Conservation (phyloP, 1,140 invertebrate species). For the Orius laevigatus region DNA sequence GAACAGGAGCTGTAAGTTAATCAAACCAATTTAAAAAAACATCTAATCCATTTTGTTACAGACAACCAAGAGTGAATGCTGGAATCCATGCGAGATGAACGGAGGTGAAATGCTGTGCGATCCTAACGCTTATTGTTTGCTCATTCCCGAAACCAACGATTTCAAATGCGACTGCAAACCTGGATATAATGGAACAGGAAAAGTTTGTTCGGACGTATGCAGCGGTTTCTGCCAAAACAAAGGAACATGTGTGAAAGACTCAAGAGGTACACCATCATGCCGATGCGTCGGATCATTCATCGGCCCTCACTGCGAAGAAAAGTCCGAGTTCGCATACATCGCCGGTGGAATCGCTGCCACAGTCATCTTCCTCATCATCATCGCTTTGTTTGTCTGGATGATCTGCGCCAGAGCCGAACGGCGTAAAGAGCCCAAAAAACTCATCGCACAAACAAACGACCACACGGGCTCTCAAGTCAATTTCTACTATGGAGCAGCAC, state of each 20-base stretch:
- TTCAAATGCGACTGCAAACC: conserved; percentile 88
- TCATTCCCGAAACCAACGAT: conserved; percentile 67
- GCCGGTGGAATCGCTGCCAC: conserved; percentile 81
- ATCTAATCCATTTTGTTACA: conserved; percentile 26
- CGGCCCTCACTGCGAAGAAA: conserved; percentile 74
- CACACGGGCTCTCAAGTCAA: conserved; percentile 85
- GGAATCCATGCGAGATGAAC: conserved; percentile 77
- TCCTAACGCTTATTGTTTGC: conserved; percentile 71
- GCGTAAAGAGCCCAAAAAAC: conserved; percentile 74
- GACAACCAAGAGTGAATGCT: conserved; percentile 69
- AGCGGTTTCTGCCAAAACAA: conserved; percentile 79
- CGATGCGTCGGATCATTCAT: conserved; percentile 82
- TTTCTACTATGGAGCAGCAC: conserved; percentile 86
- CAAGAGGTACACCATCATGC: conserved; percentile 64
- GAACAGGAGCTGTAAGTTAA: conserved; percentile 52
- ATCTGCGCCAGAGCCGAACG: conserved; percentile 76
- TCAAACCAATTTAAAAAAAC: too few relatives aligned
- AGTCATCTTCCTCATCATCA: conserved; percentile 79
- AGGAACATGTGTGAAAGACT: conserved; percentile 76
- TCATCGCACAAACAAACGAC: conserved; percentile 66
- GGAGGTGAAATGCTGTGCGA: conserved; percentile 74
- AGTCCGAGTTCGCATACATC: conserved; percentile 88
- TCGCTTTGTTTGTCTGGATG: conserved; percentile 90
- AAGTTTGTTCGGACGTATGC: conserved; percentile 70
- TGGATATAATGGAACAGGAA: conserved; percentile 79